These are phyloP conservation scores for Psylliodes chrysocephalus DNA, from an alignment of 2,888 invertebrate genomes.

Conservation along the genomic window DNA sequence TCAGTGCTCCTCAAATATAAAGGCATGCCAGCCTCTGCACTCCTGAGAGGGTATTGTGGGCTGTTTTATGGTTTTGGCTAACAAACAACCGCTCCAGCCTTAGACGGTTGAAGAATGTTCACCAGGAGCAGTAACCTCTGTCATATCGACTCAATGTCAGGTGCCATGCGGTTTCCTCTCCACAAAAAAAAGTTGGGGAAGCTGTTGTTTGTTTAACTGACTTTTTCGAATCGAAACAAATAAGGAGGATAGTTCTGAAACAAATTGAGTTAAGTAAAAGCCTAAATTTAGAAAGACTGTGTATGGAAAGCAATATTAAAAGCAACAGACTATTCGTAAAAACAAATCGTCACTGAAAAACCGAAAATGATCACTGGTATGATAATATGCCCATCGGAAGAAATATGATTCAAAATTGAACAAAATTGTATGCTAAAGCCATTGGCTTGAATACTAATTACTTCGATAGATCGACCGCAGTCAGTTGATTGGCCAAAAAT, in stretches of 20 bases:
- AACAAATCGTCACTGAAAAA: slow-evolving; percentile 1
- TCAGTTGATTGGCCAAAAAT: not conserved
- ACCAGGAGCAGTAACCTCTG: too few relatives aligned
- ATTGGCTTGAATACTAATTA: not conserved
- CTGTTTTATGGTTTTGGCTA: too few relatives aligned
- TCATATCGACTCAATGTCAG: too few relatives aligned
- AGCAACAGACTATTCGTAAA: not conserved
- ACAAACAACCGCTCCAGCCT: too few relatives aligned
- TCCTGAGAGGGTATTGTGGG: too few relatives aligned
- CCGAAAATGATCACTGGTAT: slow-evolving; percentile 2
- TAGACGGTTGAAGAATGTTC: too few relatives aligned
- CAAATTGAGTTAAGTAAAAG: slow-evolving; percentile 19
- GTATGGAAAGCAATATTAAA: too few relatives aligned
- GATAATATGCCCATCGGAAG: slow-evolving; percentile 8
- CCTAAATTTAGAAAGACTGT: too few relatives aligned
- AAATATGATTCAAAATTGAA: too few relatives aligned
- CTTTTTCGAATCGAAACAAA: slow-evolving; percentile 18
- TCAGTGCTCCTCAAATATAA: too few relatives aligned
- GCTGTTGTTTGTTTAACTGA: slow-evolving; percentile 13
- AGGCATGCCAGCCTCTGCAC: too few relatives aligned
- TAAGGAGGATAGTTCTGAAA: slow-evolving; percentile 18
- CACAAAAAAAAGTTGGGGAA: slow-evolving; percentile 6
- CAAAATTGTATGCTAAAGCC: slow-evolving; percentile 7
- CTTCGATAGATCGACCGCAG: not conserved
- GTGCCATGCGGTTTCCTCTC: too few relatives aligned